These are phyloP conservation scores for Sebastiscus tertius DNA, from an alignment of 2,797 vertebrate genomes.

Conservation along the genomic window DNA sequence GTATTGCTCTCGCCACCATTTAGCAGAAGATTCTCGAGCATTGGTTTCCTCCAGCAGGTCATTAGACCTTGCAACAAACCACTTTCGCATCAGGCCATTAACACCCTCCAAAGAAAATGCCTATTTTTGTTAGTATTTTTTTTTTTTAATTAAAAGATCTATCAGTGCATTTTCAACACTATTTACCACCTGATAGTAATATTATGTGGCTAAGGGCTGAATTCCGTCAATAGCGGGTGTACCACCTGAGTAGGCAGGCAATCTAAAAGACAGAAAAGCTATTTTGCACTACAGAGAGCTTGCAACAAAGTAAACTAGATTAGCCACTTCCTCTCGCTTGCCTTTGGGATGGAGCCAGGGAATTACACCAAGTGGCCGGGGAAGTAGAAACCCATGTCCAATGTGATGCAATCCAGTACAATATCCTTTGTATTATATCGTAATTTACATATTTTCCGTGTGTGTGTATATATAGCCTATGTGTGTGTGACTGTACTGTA, in stretches of 20 bases:
- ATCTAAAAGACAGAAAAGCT: not conserved
- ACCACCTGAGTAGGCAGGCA: not conserved
- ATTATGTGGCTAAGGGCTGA: not conserved
- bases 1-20: not conserved
- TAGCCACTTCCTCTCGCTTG: conserved; percentile 3
- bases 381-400: not conserved
- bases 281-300: not conserved
- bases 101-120: not conserved
- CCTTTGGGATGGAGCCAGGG: not conserved
- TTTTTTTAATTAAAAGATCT: not conserved
- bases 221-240: not conserved
- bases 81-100: conserved; percentile 21
- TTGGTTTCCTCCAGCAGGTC: not conserved
- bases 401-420: not conserved
- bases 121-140: not conserved
- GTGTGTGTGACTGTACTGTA: no score
- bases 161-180: not conserved
- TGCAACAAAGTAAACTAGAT: conserved; percentile 5
- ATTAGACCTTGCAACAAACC: conserved; percentile 24
- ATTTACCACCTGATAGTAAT: not conserved
- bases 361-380: not conserved
- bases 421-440: not conserved
- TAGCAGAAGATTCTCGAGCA: conserved; percentile 1
- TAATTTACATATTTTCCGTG: not conserved
- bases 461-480: not conserved